A percentile compares a stretch with the other conserved stretches of the same genome.
phyloP scores from a whole-genome alignment of 2,888 invertebrate genomes.

The Cheilosia variabilis region DNA sequence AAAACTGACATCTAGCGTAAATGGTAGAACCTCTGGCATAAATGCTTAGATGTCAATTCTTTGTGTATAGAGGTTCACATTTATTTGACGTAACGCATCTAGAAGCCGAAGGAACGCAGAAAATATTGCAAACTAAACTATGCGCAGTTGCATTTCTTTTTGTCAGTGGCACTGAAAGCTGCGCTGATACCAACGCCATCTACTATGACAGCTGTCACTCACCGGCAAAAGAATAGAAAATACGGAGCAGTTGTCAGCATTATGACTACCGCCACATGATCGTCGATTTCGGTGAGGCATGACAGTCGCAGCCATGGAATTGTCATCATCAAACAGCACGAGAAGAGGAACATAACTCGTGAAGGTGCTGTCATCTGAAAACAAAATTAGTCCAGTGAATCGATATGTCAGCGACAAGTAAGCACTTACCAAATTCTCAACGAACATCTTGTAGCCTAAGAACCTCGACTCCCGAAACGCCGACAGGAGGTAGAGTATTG shows the following conservation, averaged over 20 bases:
- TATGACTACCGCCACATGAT: conserved; percentile 95
- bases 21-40: no score
- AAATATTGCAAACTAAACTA: no score
- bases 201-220: conserved; percentile 58
- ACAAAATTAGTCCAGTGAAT: neutral
- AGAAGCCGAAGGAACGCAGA: no score
- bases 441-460: conserved; percentile 96
- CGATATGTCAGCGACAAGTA: neutral
- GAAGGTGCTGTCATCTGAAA: conserved; percentile 93
- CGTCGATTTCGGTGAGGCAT: conserved; percentile 94
- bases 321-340: conserved; percentile 93
- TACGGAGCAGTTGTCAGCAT: conserved; percentile 98
- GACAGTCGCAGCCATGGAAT: conserved; percentile 93
- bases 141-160: no score
- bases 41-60: no score
- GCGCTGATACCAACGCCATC: neutral
- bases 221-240: conserved; percentile 98
- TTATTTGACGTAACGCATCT: no score
- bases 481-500: conserved; percentile 92
- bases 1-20: no score
- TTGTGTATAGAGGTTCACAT: no score
- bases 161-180: no score
- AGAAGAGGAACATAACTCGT: conserved; percentile 96
- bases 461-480: conserved; percentile 95
- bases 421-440: conserved; percentile 93